A percentile compares a stretch with the other conserved stretches of the same genome.
phyloP scores from a whole-genome alignment of 2,888 invertebrate species.

The Drosophila mimetica region DNA sequence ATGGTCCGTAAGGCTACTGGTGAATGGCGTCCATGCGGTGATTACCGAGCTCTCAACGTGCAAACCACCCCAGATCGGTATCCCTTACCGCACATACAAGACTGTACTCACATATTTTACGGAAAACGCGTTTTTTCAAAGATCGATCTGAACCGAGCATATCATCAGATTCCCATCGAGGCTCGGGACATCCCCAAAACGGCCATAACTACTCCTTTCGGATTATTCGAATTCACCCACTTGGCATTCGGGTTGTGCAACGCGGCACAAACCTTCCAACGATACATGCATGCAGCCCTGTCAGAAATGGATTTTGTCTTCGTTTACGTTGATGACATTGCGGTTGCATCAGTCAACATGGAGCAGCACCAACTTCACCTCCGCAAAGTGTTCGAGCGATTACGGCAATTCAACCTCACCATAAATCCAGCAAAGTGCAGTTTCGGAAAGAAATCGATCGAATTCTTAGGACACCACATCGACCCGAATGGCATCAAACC shows the following conservation, averaged over 20 bases:
- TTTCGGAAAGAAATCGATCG: too few species aligned
- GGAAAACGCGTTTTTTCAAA: not conserved
- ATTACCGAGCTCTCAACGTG: too few species aligned
- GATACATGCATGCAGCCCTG: not conserved
- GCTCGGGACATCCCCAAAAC: not conserved
- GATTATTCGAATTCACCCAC: not conserved
- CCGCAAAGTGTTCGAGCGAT: not conserved
- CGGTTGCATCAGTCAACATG: not conserved
- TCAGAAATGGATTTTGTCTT: not conserved
- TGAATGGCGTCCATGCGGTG: constrained; percentile 1
- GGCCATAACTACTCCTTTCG: not conserved
- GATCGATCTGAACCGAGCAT: not conserved
- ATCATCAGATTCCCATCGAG: not conserved
- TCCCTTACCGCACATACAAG: not conserved
- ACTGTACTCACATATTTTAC: not conserved
- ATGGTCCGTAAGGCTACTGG: not conserved
- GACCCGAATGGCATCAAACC: too few species aligned
- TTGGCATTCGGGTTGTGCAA: not conserved
- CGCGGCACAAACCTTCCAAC: not conserved
- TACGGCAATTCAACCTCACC: not conserved
- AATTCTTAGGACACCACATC: too few species aligned
- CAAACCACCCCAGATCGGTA: not conserved
- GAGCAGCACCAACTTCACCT: constrained; percentile 1
- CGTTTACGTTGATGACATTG: not conserved
- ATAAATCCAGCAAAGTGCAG: too few species aligned